These are phyloP conservation scores for Propithecus perrieri DNA, from an alignment of 2,797 vertebrate species.

Conservation along the genomic window DNA sequence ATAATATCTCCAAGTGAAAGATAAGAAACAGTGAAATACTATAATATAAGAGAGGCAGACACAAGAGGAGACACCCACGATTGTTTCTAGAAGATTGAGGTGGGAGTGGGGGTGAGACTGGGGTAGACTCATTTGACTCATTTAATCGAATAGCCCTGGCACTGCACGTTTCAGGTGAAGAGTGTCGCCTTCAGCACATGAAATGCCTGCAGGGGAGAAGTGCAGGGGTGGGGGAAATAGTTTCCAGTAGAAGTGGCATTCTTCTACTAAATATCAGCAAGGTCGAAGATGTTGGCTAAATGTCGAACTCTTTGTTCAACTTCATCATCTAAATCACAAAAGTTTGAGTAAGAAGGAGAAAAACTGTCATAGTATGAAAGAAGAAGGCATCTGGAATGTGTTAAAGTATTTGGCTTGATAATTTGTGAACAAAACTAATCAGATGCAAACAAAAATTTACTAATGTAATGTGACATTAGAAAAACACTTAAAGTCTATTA, in stretches of 20 bases:
- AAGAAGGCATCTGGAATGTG: neutral
- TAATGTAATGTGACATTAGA: neutral
- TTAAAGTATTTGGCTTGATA: neutral
- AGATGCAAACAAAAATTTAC: neutral
- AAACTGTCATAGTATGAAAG: neutral
- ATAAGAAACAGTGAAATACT: neutral
- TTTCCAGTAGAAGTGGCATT: neutral
- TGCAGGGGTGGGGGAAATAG: rapidly evolving
- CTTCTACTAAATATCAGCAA: neutral
- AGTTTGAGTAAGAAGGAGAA: neutral
- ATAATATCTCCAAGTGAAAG: neutral
- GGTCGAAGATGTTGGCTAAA: neutral
- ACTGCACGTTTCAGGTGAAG: neutral
- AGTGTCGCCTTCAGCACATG: neutral
- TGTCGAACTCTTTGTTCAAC: neutral
- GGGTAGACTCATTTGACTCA: neutral
- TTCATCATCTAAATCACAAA: neutral
- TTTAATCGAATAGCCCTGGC: neutral
- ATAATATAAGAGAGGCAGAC: neutral
- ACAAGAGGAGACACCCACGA: neutral
- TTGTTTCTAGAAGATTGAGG: neutral
- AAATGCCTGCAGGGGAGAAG: neutral
- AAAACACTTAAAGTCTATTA: neutral
- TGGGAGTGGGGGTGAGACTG: too few relatives aligned
- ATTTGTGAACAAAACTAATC: neutral